Evolutionary conservation across 1,140 invertebrate species (phyloP).

Genomic region (Calliopsis andreniformis): DNA sequence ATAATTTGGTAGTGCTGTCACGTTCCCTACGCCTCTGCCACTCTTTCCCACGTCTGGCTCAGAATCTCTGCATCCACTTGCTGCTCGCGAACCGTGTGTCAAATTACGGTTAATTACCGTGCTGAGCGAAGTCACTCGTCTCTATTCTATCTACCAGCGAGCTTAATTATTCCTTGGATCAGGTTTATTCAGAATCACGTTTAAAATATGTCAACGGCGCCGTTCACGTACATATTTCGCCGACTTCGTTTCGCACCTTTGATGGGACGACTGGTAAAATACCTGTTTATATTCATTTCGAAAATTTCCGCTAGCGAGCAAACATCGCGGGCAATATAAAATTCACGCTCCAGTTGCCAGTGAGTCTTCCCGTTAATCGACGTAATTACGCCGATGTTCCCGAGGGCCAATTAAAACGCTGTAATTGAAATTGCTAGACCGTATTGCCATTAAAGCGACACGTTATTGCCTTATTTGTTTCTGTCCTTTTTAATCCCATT

Average conservation of each 20-base stretch:
- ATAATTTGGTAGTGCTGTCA: neutral
- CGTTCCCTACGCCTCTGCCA: neutral
- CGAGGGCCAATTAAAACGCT: conserved; percentile 39
- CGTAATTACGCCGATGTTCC: conserved; percentile 28
- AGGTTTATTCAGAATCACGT: neutral
- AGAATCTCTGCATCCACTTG: neutral
- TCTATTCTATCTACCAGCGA: conserved; percentile 1
- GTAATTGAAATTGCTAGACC: conserved; percentile 49
- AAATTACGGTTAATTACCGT: conserved; percentile 9
- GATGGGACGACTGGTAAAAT: too few relatives aligned
- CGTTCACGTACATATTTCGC: neutral
- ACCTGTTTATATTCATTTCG: neutral
- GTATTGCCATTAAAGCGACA: conserved; percentile 42
- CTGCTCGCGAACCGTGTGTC: neutral
- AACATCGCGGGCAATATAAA: conserved; percentile 24
- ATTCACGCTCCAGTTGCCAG: conserved; percentile 46
- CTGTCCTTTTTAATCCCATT: conserved; percentile 19
- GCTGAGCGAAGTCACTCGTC: neutral
- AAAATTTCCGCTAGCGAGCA: neutral
- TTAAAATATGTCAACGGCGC: neutral
- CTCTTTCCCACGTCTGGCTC: neutral
- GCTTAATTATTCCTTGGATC: neutral
- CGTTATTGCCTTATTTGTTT: conserved; percentile 42
- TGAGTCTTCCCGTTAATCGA: conserved; percentile 25
- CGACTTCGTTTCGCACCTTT: neutral